Percentiles rank a stretch among this genome's conserved stretches.
Conservation (phyloP, 2,888 invertebrate genomes). For the Callinectes sapidus region DNA sequence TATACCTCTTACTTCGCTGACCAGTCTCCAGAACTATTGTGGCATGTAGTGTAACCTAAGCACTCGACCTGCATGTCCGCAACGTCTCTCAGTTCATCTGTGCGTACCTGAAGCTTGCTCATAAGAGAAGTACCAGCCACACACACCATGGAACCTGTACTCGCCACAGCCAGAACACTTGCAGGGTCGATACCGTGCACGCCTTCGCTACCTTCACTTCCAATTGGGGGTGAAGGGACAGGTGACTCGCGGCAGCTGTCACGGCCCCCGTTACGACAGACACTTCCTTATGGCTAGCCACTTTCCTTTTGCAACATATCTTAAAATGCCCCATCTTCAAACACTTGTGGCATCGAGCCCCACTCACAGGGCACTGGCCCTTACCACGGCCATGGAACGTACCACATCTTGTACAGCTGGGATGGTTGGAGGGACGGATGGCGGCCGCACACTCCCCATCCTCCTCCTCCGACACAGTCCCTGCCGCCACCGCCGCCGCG, state of each 20-base stretch:
- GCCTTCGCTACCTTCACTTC: neutral
- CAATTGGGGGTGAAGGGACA: neutral
- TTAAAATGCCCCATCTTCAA: neutral
- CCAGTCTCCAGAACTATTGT: neutral
- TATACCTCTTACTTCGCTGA: neutral
- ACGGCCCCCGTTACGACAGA: neutral
- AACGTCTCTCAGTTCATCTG: neutral
- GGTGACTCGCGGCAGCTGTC: too few species aligned
- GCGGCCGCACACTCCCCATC: too few species aligned
- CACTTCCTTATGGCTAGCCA: neutral
- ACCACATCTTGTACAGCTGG: too few species aligned
- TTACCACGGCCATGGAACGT: neutral
- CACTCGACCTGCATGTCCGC: neutral
- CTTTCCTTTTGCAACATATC: neutral
- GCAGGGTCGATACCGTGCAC: neutral
- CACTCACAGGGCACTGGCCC: neutral
- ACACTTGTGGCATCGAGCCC: neutral
- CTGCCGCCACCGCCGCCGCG: too few species aligned
- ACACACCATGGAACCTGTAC: constrained; percentile 3
- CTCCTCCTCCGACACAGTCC: too few species aligned
- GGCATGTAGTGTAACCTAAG: neutral
- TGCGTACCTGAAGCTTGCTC: neutral
- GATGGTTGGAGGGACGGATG: too few species aligned
- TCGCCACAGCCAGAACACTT: neutral
- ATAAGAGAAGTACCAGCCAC: neutral